Evolutionary conservation across 2,113 vertebrate genomes (phyloP).

Genomic region (Gracilinanus agilis): DNA sequence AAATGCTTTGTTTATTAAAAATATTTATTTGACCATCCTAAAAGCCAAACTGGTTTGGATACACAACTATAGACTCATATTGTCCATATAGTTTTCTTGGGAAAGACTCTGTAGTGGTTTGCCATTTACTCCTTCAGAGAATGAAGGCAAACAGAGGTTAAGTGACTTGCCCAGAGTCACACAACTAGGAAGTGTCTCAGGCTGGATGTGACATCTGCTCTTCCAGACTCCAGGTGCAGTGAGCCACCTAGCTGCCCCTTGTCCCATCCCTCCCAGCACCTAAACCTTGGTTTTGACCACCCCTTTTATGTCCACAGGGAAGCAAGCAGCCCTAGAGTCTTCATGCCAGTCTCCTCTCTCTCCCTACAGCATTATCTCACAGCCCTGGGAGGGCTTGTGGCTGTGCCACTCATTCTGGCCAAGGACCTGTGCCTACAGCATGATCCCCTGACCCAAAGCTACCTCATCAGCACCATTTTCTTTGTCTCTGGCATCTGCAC

Average conservation of each 20-base stretch:
- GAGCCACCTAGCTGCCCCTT: not conserved
- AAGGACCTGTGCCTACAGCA: constrained; percentile 93
- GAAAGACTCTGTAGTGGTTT: too few species aligned
- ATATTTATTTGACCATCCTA: not conserved
- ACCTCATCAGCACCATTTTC: constrained; percentile 98
- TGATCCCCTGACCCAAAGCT: constrained; percentile 94
- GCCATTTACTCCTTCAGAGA: not conserved
- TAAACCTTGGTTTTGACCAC: not conserved
- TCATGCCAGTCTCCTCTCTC: constrained; percentile 34
- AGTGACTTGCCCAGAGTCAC: too few species aligned
- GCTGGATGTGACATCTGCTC: not conserved
- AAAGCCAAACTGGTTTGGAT: too few species aligned
- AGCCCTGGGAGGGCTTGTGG: constrained; percentile 93
- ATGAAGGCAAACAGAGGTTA: too few species aligned
- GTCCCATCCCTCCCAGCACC: not conserved
- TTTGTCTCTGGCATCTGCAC: constrained; percentile 97
- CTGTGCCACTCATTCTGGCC: constrained; percentile 94
- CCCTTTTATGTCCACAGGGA: not conserved
- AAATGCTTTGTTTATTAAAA: not conserved
- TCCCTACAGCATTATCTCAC: constrained; percentile 93
- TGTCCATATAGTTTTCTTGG: too few species aligned
- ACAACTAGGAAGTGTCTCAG: too few species aligned
- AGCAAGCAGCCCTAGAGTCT: not conserved
- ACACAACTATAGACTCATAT: not conserved
- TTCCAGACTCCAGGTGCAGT: not conserved